Base-by-base conservation (phyloP, 2,888 invertebrate species). In the Aphrophora alni region DNA sequence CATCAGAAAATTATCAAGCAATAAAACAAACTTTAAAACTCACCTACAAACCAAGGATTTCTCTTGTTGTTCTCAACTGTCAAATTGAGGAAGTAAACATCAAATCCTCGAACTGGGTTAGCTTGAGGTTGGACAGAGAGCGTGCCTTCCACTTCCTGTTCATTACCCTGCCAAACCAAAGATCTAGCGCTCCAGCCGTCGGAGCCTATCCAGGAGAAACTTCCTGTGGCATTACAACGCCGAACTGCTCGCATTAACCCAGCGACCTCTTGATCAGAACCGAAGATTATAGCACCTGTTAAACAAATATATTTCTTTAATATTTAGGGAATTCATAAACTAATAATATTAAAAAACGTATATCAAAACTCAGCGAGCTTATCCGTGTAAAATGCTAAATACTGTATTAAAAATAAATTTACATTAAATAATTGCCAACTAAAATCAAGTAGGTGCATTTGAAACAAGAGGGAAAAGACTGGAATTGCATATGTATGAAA, bases 1-100 rank as follows among this genome's bases (percentile, higher is more conserved):
- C n/a, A n/a, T n/a, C n/a, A n/a, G n/a, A n/a, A n/a, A n/a, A n/a
- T n/a, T n/a, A n/a, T n/a, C n/a, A n/a, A n/a, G n/a, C n/a, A n/a
- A n/a, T n/a, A n/a, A n/a, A n/a, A n/a, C n/a, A n/a, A n/a, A n/a
- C n/a, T n/a, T n/a, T n/a, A 33, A 17, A 38, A 90, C 93, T 92
- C 88, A 96, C 96, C 96, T 7, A 95, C 93, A 91, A 98, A 98
- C 98, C 98, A 98, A 0, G 98, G 98, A 89, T 98, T 98, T 81
- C 98, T 91, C 84, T 91, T 92, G 88, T 98, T 98, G 87, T 94
- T 96, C 87, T 95, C 94, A 59, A 96, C 95, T 51, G 95, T 95
- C 38, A 97, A 89, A 81, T 91, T 91, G 27, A 96, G 90, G 88
- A 97, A 97, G 88, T 97, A 97, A 84, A 95, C 93, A 86, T 95